These are phyloP conservation scores for Nyctibius grandis DNA, from an alignment of 2,797 vertebrate species.

Conservation along the genomic window DNA sequence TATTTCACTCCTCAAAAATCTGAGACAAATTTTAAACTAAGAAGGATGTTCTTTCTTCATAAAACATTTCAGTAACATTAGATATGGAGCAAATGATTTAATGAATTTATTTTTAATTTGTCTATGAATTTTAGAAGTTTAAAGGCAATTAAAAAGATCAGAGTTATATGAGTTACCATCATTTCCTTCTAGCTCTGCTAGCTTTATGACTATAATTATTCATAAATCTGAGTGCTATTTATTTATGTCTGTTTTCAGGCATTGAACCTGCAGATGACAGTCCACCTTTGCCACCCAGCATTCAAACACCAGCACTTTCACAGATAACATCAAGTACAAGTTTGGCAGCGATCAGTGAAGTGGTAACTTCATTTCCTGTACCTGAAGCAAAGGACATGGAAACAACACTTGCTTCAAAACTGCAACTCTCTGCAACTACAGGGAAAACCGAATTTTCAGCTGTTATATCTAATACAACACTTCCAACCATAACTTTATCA, in stretches of 20 bases:
- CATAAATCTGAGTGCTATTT: background rate
- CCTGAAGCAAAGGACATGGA: background rate
- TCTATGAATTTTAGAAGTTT: background rate
- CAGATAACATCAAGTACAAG: background rate
- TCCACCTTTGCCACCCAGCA: constrained; percentile 26
- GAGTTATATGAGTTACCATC: background rate
- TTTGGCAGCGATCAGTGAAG: background rate
- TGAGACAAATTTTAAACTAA: background rate
- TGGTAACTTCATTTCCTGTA: background rate
- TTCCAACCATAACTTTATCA: background rate
- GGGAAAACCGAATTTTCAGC: background rate
- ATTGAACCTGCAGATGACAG: constrained; percentile 74
- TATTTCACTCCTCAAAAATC: background rate
- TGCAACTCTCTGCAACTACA: background rate
- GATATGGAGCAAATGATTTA: background rate
- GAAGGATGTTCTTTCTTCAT: background rate
- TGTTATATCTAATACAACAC: background rate
- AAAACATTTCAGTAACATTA: background rate
- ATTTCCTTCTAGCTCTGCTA: background rate
- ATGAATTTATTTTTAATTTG: background rate
- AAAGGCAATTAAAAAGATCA: background rate
- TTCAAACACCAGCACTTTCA: constrained; percentile 29
- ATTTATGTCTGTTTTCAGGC: constrained; percentile 77
- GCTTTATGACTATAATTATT: background rate
- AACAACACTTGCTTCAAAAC: background rate